phyloP scores from a whole-genome alignment of 1,140 invertebrate species.

The Coptotermes formosanus region DNA sequence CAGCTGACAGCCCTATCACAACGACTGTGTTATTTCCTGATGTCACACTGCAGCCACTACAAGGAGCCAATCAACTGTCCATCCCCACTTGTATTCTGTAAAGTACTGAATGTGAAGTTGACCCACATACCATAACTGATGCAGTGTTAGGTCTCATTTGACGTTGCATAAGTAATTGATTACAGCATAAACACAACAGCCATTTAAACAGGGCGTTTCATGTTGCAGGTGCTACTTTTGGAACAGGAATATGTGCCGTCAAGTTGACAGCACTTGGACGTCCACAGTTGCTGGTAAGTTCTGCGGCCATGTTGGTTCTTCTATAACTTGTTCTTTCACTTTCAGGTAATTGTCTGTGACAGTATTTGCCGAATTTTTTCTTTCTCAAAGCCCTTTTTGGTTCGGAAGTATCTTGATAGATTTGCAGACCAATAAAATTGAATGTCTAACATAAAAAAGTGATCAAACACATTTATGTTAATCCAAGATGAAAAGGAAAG shows the following conservation, averaged over 20 bases:
- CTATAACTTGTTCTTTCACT: conserved; percentile 1
- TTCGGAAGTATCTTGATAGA: neutral
- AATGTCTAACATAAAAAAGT: too few relatives aligned
- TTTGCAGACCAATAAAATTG: neutral
- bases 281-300: conserved; percentile 89
- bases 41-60: neutral
- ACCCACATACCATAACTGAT: neutral
- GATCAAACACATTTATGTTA: too few relatives aligned
- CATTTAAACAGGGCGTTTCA: neutral
- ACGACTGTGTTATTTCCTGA: too few relatives aligned
- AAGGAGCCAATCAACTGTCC: neutral
- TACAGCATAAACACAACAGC: neutral
- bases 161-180: neutral
- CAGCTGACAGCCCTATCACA: too few relatives aligned
- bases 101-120: neutral
- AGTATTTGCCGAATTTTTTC: neutral
- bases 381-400: neutral
- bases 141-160: neutral
- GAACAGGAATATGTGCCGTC: conserved; percentile 94
- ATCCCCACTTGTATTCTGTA: neutral
- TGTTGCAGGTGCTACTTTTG: conserved; percentile 81
- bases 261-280: conserved; percentile 96
- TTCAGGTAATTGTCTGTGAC: neutral
- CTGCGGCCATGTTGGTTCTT: neutral
- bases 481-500: too few relatives aligned